Base-by-base conservation (phyloP, 2,888 invertebrate genomes). In the Pandemis corylana region DNA sequence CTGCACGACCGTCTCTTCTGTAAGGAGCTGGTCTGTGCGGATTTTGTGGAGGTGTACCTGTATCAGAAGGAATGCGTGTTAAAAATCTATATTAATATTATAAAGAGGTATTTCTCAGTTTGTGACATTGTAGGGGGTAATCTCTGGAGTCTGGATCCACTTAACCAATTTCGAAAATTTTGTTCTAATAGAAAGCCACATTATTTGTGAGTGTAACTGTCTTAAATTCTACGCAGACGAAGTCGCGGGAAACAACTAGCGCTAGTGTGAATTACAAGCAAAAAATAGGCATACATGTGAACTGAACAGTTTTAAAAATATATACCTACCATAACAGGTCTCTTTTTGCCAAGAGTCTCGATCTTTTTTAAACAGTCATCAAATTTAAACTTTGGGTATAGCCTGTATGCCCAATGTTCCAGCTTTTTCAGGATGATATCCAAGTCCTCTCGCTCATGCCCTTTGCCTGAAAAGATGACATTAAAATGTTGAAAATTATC, bases 341-440 rank as follows among this genome's bases (percentile, higher is more conserved):
- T 97, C 85, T 98, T 99, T 68, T 95, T 95, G 0, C 99, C 99
- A 0, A 99, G 94, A 0, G 84, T 88, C 77, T 94, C 94, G 72
- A 95, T 94, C 76, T 96, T 96, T 87, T 99, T 99, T 4, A 99
- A 89, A 78, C 97, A 97, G 87, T 99, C 98, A 84, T 97, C 97
- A 90, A 99, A 99, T 13, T 96, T 95, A 85, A 97, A 97, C 85
- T 97, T 98, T 0, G 99, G 99, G 90, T 97, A 99, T 78, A 99
- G 91, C 68, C 99, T 95, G 89, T 99, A 98, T 0, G 97, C 97
- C 99, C 99, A 99, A 85, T 99, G 98, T 83, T 99, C 98, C 71
- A 99, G 87, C 74, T 96, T 96, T 71, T 97, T 96, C 93, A 99
- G 95, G 0, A 99, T 93, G 76, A 96, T 89, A 81, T 97, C 96